Conservation (phyloP, 2,113 vertebrate species). For the Pseudorasbora parva region DNA sequence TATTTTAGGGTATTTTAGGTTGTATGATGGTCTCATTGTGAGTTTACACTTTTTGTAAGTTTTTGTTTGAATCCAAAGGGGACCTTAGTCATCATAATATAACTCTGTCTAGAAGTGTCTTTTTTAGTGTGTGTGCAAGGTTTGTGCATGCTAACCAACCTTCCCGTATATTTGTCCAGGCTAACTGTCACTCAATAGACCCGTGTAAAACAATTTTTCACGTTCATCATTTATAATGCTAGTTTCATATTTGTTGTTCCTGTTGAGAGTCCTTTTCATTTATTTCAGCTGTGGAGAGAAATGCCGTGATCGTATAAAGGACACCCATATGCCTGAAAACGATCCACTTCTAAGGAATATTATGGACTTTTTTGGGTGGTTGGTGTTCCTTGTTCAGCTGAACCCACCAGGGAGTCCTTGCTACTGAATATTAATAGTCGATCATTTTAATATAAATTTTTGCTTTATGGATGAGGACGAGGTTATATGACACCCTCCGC, state of each 20-base stretch:
- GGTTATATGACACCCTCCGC: too few species aligned
- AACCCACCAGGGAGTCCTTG: neutral
- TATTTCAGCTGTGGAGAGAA: constrained; percentile 27
- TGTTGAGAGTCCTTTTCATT: constrained; percentile 14
- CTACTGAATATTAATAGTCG: neutral
- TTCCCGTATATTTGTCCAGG: neutral
- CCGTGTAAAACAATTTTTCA: constrained; percentile 8
- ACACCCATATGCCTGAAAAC: neutral
- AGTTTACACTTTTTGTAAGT: neutral
- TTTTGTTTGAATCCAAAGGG: neutral
- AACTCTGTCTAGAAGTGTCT: constrained; percentile 3
- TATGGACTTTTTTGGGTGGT: neutral
- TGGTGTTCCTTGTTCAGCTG: neutral
- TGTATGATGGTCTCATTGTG: constrained; percentile 2
- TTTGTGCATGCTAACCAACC: neutral
- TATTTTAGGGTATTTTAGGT: constrained; percentile 23
- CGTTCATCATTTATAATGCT: neutral
- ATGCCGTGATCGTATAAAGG: constrained; percentile 30
- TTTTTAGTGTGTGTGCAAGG: neutral
- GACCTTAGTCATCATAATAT: neutral
- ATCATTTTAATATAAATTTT: neutral
- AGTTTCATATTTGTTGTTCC: constrained; percentile 45
- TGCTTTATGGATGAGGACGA: neutral
- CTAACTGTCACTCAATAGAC: constrained; percentile 22
- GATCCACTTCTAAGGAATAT: neutral